Evolutionary conservation across 1,140 invertebrate species (phyloP), one percentile per base, ranked within the genome.

Genomic region (Ceratoteleas bidentatus): DNA sequence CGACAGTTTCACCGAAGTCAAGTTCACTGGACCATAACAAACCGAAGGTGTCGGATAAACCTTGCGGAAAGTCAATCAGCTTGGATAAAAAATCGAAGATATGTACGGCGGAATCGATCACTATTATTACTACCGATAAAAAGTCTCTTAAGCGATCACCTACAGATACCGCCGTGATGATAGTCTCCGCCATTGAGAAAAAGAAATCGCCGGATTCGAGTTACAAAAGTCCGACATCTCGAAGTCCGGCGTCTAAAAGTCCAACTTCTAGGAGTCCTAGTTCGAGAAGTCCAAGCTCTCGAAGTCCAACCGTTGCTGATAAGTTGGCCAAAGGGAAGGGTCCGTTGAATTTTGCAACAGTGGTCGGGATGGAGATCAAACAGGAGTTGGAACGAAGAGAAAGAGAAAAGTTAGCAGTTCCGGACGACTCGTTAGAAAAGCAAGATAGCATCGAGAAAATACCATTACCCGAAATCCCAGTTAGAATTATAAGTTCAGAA

Each of bases 401-500:
- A 6, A 86, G 82, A 45, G 88, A 89, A 64, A 88, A 79, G 10
- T 52, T 90, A 8, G 80, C 84, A 32, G 76, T 87, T 36, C 89
- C 90, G 5, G 88, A 91, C 13, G 86, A 91, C 50, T 85, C 84
- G 49, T 65, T 90, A 6, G 90, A 92, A 15, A 89, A 87, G 54
- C 89, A 90, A 65, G 89, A 91, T 45, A 91, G 87, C 34, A 92
- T 91, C 49, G 90, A 92, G 58, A 91, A 90, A 54, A 90, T 91
- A 66, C 90, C 90, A 0, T 64, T 91, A 15, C 90, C 90, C 0
- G 89, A 92, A 69, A 89, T 91, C 60, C 90, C 90, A 0, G 54
- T 82, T 6, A 34, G 33, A 45, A 40, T 75, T 6, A 76, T 56
- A 52, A 68, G 72, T 15, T 69, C 64, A 6, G 77, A 85, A 80